Conservation (phyloP, 2,113 vertebrate genomes). For the Chrysochloris asiatica region DNA sequence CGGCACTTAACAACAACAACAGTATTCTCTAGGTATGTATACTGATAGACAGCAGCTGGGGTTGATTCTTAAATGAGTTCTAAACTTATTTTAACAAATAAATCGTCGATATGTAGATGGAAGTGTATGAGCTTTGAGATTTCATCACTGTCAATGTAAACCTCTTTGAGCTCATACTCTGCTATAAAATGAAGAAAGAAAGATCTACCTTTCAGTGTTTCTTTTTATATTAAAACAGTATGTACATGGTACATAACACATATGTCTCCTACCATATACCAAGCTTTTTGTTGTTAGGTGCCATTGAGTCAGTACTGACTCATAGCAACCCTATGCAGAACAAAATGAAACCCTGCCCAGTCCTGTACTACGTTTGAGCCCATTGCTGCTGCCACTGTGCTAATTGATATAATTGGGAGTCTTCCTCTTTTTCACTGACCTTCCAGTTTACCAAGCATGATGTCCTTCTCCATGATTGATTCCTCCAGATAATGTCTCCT, state of each 20-base stretch:
- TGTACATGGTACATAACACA: background rate
- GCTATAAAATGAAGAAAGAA: background rate
- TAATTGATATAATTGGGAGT: too few relatives aligned
- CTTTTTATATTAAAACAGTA: background rate
- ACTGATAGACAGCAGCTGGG: background rate
- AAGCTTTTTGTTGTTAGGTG: too few relatives aligned
- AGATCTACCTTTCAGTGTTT: background rate
- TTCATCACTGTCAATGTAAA: background rate
- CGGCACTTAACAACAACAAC: too few relatives aligned
- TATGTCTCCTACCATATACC: background rate
- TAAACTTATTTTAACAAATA: slow-evolving; percentile 26
- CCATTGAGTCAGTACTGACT: too few relatives aligned
- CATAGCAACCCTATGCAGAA: too few relatives aligned
- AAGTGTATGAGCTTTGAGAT: background rate
- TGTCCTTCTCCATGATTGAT: too few relatives aligned
- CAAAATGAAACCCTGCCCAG: too few relatives aligned
- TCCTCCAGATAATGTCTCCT: too few relatives aligned
- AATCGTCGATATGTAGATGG: background rate
- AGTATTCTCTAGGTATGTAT: background rate
- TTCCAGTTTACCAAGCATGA: too few relatives aligned
- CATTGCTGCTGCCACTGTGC: too few relatives aligned
- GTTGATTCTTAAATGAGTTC: background rate
- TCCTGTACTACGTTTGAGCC: too few relatives aligned
- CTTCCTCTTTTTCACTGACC: too few relatives aligned
- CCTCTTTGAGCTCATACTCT: slow-evolving; percentile 1